Evolutionary conservation across 2,113 vertebrate species (phyloP), one percentile per base, ranked within the genome.

Genomic region (Apaloderma vittatum): DNA sequence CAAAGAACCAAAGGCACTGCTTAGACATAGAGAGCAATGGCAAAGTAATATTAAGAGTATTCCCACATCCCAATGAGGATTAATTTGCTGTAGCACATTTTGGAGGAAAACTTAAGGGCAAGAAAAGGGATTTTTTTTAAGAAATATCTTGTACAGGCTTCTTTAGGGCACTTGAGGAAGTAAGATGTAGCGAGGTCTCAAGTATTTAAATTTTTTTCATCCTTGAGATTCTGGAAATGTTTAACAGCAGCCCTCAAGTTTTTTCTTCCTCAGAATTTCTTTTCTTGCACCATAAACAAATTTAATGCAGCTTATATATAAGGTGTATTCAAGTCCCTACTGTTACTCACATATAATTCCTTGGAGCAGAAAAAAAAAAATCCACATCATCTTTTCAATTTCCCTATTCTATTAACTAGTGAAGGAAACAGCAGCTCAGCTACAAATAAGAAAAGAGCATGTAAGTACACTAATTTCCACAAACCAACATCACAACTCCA

Each of bases 1-100:
- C 18, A 67, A 85, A 63, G 43, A 81, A 75, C 12, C 8, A 61
- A 40, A 70, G 22, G 29, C 4, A 51, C 17, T 29, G 1, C 8
- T 62, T 52, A 65, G 7, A 43, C 8, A 80, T 66, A 70, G 8
- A 85, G 18, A 87, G 24, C 12, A 79, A 23, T 2, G n/a, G 17
- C 22, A 46, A 76, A 83, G 11, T 43, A 66, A 21, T 18, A 48
- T 20, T 24, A 49, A 21, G 54, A 54, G 4, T 23, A 75, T 58
- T 23, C 9, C 5, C 18, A 10, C 11, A 34, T 20, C 21, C 12
- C 46, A 81, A 0, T 0, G 0, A 89, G 29, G 15, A n/a, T 4
- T 87, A 36, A 59, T 32, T 82, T 63, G 21, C 29, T 48, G 9
- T 10, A 9, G 27, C 22, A 11, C 5, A 12, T 34, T 62, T 91